Base-by-base conservation (phyloP, 2,888 invertebrate species). In the Lepidonotus clava region DNA sequence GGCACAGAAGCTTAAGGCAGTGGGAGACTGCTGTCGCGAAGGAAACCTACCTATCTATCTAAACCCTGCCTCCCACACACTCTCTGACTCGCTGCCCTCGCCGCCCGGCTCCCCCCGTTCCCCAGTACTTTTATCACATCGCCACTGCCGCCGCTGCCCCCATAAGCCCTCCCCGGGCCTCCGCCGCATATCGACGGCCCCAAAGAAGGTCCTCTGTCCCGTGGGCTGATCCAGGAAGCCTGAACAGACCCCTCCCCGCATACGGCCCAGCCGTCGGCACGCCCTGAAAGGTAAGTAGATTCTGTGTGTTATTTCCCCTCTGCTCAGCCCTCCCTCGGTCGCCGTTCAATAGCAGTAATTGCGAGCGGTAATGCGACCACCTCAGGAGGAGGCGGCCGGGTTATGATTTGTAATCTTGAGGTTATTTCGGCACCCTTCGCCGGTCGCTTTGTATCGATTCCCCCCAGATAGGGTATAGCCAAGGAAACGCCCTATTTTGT, bases 401-500 rank as follows among this genome's bases (percentile, higher is more conserved):
- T 71, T 71, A 34, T 71, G 71, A 71, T 71, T 71, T 71, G 36
- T 38, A 71, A 71, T 71, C 71, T 34, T 34, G 34, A n/a, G 71
- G 36, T 71, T 71, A 71, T 71, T 71, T 34, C 71, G 34, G 71
- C 34, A 38, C 71, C 71, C 18, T 38, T 71, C 11, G 38, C 71
- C n/a, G 38, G 18, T 24, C 71, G 71, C 71, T 36, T 38, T 71
- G 71, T 71, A 71, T 71, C 71, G 71, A 71, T 38, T 24, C 36
- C 21, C 36, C 28, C 8, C 46, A 46, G 46, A 18, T 18, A 18
- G 8, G 46, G 46, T 18, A 46, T n/a, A n/a, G n/a, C n/a, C n/a
- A n/a, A n/a, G n/a, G n/a, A n/a, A n/a, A n/a, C n/a, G n/a, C n/a
- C n/a, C n/a, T n/a, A n/a, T n/a, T n/a, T n/a, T n/a, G n/a, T n/a